phyloP scores from a whole-genome alignment of 2,888 invertebrate genomes.

The Pristionchus exspectatus region DNA sequence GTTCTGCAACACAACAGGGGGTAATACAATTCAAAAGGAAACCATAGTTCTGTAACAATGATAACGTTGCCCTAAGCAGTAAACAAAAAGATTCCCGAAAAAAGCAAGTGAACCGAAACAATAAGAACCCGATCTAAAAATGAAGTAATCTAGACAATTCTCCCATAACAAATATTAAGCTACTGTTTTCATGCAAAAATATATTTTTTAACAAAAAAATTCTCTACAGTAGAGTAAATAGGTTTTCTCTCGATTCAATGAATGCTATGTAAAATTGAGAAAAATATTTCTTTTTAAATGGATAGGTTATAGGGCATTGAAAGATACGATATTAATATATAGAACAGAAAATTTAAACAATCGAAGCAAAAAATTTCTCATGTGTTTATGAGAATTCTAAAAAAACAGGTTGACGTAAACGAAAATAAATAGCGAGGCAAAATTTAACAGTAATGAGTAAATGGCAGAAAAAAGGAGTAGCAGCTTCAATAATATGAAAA shows the following conservation, averaged over 20 bases:
- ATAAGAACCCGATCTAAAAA: too few species aligned
- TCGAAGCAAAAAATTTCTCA: background rate
- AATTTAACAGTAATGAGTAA: background rate
- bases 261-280: background rate
- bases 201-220: too few species aligned
- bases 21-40: background rate
- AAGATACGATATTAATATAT: background rate
- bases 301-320: background rate
- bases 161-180: too few species aligned
- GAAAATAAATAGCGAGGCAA: background rate
- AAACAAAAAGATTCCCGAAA: too few species aligned
- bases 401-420: too few species aligned
- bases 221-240: background rate
- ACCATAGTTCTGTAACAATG: background rate
- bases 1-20: conserved; percentile 17
- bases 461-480: background rate
- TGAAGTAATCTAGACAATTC: too few species aligned
- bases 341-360: background rate
- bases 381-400: too few species aligned
- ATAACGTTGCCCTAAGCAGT: too few species aligned
- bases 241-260: background rate
- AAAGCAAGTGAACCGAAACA: too few species aligned
- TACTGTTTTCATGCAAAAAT: too few species aligned
- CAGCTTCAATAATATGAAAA: background rate
- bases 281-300: background rate